These are phyloP conservation scores for Rutilus rutilus DNA, from an alignment of 2,113 vertebrate genomes.

Conservation along the genomic window DNA sequence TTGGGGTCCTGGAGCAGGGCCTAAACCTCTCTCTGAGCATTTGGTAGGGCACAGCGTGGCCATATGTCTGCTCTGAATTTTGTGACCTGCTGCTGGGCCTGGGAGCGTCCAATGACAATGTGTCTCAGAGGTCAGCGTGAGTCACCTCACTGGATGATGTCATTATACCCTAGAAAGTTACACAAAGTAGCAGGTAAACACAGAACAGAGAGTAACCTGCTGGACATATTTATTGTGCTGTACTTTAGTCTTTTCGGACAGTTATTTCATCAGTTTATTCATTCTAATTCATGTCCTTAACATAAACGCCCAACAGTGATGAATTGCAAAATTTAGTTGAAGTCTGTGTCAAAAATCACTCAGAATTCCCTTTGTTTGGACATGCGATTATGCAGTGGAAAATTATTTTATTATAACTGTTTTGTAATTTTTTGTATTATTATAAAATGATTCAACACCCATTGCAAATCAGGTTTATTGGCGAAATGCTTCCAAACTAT, in stretches of 20 bases:
- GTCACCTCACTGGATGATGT: slow-evolving; percentile 27
- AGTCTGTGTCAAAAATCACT: neutral
- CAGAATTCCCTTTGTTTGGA: neutral
- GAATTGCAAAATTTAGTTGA: neutral
- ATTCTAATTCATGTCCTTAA: neutral
- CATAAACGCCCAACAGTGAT: neutral
- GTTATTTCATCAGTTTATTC: neutral
- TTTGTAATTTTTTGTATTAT: too few species aligned
- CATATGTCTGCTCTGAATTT: slow-evolving; percentile 55
- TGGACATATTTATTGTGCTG: neutral
- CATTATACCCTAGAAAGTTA: slow-evolving; percentile 34
- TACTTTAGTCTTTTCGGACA: neutral
- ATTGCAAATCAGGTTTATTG: too few species aligned
- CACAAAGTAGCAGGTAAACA: slow-evolving; percentile 13
- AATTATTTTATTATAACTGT: too few species aligned
- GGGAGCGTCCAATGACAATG: slow-evolving; percentile 29
- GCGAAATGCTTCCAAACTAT: too few species aligned
- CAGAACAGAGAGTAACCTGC: neutral
- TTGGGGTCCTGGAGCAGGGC: slow-evolving; percentile 49
- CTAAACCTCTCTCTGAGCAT: slow-evolving; percentile 53
- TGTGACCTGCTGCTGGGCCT: slow-evolving; percentile 33
- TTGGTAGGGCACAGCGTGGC: slow-evolving; percentile 48
- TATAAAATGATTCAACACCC: too few species aligned
- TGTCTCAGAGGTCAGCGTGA: slow-evolving; percentile 46
- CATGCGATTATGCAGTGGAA: neutral